Conservation (phyloP, 2,113 vertebrate genomes). For the Neotoma lepida region DNA sequence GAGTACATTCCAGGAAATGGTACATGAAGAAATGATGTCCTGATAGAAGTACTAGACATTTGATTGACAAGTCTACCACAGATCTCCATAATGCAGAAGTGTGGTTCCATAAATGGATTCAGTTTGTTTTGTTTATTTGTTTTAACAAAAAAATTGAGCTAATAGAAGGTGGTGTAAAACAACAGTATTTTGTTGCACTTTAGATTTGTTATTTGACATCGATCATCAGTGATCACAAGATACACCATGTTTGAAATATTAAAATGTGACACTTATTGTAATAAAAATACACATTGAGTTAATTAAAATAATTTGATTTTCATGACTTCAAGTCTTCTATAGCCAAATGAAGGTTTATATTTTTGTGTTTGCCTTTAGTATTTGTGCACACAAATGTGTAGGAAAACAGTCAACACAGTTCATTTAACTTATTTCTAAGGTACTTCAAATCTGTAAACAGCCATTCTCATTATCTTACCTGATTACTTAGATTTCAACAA, state of each 20-base stretch:
- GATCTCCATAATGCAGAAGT: not conserved
- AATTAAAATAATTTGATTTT: slow-evolving; percentile 13
- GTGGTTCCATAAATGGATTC: not conserved
- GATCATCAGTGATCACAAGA: not conserved
- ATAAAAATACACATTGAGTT: not conserved
- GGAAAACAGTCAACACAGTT: not conserved
- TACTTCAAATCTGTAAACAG: not conserved
- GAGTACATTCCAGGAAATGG: not conserved
- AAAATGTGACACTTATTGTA: not conserved
- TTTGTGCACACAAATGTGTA: not conserved
- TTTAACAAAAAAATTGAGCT: not conserved
- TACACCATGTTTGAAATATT: not conserved
- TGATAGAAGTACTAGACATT: not conserved
- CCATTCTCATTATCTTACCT: not conserved
- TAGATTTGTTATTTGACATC: not conserved
- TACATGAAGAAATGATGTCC: not conserved
- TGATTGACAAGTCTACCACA: not conserved
- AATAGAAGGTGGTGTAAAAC: not conserved
- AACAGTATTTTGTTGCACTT: not conserved
- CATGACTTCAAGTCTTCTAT: not conserved
- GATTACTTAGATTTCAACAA: slow-evolving; percentile 7
- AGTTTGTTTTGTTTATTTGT: not conserved
- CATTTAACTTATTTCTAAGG: not conserved
- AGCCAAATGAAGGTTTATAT: not conserved
- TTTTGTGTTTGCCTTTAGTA: not conserved